Evolutionary conservation across 2,797 vertebrate genomes (phyloP).

Genomic region (Platalea minor): DNA sequence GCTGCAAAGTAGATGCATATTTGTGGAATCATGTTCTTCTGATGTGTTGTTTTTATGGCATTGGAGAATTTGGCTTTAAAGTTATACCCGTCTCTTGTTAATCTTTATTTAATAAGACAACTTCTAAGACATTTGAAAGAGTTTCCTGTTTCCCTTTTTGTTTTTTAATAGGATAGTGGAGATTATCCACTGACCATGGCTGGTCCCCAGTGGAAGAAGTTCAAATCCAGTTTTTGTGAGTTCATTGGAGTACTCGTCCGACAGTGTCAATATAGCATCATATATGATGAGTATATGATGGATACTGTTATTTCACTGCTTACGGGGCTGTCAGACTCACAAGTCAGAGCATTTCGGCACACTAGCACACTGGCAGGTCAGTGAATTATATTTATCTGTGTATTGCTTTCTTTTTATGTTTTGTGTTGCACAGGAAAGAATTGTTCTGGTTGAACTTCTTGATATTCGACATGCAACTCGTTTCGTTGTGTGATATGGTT

Average conservation of each 20-base stretch:
- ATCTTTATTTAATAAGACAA: not conserved
- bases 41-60: not conserved
- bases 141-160: not conserved
- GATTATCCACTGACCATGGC: conserved; percentile 99
- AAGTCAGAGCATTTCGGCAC: conserved; percentile 98
- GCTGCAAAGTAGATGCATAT: not conserved
- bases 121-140: not conserved
- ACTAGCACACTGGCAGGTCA: conserved; percentile 98
- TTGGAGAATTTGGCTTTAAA: not conserved
- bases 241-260: conserved; percentile 96
- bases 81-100: not conserved
- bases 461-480: rapidly evolving
- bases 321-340: conserved; percentile 96
- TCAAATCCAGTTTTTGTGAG: conserved; percentile 98
- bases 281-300: conserved; percentile 99
- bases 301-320: conserved; percentile 98
- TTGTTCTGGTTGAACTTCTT: not conserved
- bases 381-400: conserved; percentile 16
- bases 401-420: not conserved
- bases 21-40: not conserved
- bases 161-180: conserved; percentile 89
- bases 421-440: not conserved
- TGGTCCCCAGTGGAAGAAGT: conserved; percentile 98
- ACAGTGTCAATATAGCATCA: conserved; percentile 99
- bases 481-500: not conserved